A percentile compares a stretch with the other conserved stretches of the same genome.
Conservation (phyloP, 2,113 vertebrate genomes). For the Pteruthius melanotis region DNA sequence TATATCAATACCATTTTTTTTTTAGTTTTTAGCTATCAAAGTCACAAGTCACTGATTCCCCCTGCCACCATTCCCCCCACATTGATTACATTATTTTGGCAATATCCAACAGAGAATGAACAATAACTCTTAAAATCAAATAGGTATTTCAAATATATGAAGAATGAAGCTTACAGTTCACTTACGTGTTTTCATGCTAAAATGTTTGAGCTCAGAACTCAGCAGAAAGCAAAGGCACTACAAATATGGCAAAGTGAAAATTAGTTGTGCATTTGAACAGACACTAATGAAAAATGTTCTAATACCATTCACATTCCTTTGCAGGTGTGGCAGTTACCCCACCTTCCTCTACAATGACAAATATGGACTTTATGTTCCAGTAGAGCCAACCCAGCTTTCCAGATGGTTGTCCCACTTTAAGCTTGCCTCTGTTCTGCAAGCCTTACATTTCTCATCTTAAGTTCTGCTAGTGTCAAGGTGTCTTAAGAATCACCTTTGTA, state of each 20-base stretch:
- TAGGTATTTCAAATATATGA: background rate
- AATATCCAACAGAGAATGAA: background rate
- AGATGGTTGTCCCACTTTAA: background rate
- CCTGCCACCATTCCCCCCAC: accelerated
- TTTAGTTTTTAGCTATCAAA: background rate
- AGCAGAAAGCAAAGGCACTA: background rate
- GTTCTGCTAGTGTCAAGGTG: background rate
- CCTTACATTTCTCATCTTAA: background rate
- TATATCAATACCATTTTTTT: background rate
- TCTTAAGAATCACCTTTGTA: background rate
- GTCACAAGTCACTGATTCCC: background rate
- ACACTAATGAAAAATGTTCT: background rate
- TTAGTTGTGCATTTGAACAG: background rate
- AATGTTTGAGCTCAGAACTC: background rate
- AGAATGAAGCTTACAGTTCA: background rate
- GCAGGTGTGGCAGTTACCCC: background rate
- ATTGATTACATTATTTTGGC: background rate
- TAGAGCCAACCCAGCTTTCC: background rate
- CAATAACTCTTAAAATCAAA: background rate
- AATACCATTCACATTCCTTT: background rate
- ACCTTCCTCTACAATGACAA: background rate
- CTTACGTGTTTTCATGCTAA: background rate
- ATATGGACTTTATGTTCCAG: background rate
- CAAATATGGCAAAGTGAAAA: background rate
- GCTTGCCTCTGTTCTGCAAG: background rate